Evolutionary conservation across 23 tunicate genomes (phyloP).

Genomic region (Styela clava): DNA sequence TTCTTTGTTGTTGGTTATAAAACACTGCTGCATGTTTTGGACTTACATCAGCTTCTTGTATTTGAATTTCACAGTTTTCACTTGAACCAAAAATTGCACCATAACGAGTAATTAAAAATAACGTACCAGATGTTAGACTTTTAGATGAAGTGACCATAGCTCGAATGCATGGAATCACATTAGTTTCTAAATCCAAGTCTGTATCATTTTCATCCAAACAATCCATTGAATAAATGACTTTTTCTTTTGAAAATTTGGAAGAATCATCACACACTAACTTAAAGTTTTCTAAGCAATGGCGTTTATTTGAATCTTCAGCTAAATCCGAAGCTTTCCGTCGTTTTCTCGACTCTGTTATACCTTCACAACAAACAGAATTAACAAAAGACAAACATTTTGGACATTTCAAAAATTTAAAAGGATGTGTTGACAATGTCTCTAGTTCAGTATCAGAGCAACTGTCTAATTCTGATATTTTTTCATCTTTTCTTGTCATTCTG

Average conservation of each 20-base stretch:
- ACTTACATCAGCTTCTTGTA: slow-evolving; percentile 9
- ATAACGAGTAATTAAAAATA: slow-evolving; percentile 4
- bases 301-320: too few species aligned
- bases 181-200: background rate
- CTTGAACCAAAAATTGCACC: slow-evolving; percentile 17
- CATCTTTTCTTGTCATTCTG: background rate
- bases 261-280: background rate
- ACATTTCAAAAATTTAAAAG: background rate
- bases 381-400: background rate
- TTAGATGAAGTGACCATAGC: slow-evolving; percentile 30
- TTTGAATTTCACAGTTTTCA: slow-evolving; percentile 15
- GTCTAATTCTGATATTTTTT: background rate
- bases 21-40: slow-evolving; percentile 4
- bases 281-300: too few species aligned
- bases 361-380: background rate
- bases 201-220: background rate
- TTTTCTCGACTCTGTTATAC: too few species aligned
- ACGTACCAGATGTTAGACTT: slow-evolving; percentile 5
- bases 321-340: too few species aligned
- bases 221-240: background rate
- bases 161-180: slow-evolving; percentile 18
- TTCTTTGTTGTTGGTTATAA: slow-evolving; percentile 10
- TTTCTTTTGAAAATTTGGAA: background rate
- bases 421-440: background rate
- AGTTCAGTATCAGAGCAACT: background rate